Conservation (phyloP, 2,888 invertebrate species). For the Spatulosminthurus flaviceps region DNA sequence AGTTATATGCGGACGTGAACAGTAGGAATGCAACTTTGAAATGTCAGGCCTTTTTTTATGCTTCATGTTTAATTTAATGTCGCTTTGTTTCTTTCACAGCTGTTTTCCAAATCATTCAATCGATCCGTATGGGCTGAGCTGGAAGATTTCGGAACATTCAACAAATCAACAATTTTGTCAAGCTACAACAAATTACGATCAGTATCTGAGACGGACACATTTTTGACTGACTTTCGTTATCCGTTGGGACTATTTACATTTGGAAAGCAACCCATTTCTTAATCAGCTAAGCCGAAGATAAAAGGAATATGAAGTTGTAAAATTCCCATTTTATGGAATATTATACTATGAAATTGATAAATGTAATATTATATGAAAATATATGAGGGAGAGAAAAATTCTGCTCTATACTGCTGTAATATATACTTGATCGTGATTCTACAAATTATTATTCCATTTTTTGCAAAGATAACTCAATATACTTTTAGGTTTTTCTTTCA, state of each 20-base stretch:
- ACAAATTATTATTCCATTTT: conserved; percentile 15
- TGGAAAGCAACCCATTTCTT: conserved; percentile 18
- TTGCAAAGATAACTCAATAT: neutral
- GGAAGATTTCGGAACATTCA: conserved; percentile 12
- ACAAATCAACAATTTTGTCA: conserved; percentile 15
- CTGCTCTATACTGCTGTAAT: conserved; percentile 22
- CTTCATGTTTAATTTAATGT: conserved; percentile 37
- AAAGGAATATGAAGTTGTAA: neutral
- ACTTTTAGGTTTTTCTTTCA: conserved; percentile 13
- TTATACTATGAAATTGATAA: neutral
- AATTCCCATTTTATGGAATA: conserved; percentile 1
- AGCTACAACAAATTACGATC: conserved; percentile 23
- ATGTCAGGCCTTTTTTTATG: too few relatives aligned
- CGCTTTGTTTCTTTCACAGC: conserved; percentile 74
- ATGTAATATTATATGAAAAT: conserved; percentile 23
- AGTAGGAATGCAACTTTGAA: neutral
- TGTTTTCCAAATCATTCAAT: conserved; percentile 97
- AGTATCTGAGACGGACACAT: conserved; percentile 28
- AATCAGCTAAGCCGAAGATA: conserved; percentile 26
- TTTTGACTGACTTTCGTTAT: conserved; percentile 31
- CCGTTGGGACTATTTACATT: neutral
- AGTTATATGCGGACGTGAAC: too few relatives aligned
- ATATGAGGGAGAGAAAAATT: conserved; percentile 7
- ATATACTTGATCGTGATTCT: conserved; percentile 6
- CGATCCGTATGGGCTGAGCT: conserved; percentile 85